These are phyloP conservation scores for Halocynthia roretzi DNA, from an alignment of 23 tunicate genomes.

Conservation along the genomic window DNA sequence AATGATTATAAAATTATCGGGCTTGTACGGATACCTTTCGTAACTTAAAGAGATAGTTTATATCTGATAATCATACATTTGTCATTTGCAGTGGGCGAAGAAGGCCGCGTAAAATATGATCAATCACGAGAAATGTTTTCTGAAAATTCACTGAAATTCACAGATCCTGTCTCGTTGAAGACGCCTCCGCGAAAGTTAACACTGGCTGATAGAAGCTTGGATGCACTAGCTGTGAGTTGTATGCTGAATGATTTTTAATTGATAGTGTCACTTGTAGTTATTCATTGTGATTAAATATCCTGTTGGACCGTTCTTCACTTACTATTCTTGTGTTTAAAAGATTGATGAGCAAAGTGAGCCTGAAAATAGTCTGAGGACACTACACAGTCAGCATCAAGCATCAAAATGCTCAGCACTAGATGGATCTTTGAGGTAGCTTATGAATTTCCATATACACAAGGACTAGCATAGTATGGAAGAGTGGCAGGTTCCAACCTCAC, in stretches of 20 bases:
- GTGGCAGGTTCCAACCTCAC: no score
- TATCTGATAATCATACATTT: background rate
- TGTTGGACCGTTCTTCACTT: no score
- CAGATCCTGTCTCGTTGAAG: constrained; percentile 31
- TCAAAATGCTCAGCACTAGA: no score
- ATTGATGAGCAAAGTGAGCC: constrained; percentile 4
- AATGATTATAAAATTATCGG: no score
- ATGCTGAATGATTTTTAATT: background rate
- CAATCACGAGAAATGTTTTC: background rate
- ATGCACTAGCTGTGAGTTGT: constrained; percentile 37
- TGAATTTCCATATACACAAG: no score
- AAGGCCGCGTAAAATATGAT: constrained; percentile 32
- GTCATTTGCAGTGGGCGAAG: constrained; percentile 52
- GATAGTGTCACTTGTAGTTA: background rate
- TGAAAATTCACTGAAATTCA: background rate
- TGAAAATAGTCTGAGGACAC: background rate
- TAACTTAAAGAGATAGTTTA: no score
- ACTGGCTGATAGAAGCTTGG: constrained; percentile 50
- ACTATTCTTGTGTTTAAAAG: no score
- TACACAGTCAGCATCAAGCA: no score
- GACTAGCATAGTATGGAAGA: no score
- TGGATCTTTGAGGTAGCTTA: no score
- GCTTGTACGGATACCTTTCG: no score
- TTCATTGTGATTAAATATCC: background rate
- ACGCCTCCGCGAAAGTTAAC: constrained; percentile 79